Evolutionary conservation across 2,113 vertebrate genomes (phyloP), one percentile per base, ranked within the genome.

Genomic region (Campylorhamphus procurvoides): DNA sequence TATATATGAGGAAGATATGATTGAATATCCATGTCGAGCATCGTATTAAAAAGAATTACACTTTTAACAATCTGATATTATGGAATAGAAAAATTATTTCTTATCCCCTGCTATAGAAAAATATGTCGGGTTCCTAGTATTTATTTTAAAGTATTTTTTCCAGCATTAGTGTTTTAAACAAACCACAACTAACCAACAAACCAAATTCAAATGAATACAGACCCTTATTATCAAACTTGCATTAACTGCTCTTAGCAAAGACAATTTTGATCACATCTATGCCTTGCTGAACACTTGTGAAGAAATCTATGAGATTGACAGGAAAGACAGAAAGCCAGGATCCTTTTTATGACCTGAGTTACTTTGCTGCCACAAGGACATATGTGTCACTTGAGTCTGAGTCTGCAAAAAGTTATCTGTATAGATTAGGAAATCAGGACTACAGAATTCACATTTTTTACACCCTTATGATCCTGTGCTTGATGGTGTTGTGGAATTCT

Each of bases 41-140:
- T 22, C 2, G 27, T 69, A 5, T 2, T 29, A 4, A 15, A 1
- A 39, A 49, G 53, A 58, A 50, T 23, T 37, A 8, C 7, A 50
- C 3, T 6, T 73, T 53, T 46, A 82, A 44, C 16, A 46, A 71
- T 7, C 13, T 37, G 12, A 31, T 66, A n/a, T 37, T 53, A 33
- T 27, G 20, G 5, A 78, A 85, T 19, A 9, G 27, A 47, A 83
- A 68, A 46, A 42, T 0, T 24, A 18, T 42, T 73, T 47, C 6
- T 20, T 52, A 64, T 24, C 4, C 1, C 7, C 5, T 66, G 18
- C 20, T 35, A 19, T 3, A 72, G 7, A 72, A 64, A 72, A 35
- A 33, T 39, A 53, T 63, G 3, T 4, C 62, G 4, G 1, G 3
- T 27, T 62, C 4, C 22, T 67, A 28, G 31, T 12, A 0, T 1